Percentiles rank a stretch among this genome's conserved stretches.
Conservation (phyloP, 2,888 invertebrate species). For the Acronicta psi region DNA sequence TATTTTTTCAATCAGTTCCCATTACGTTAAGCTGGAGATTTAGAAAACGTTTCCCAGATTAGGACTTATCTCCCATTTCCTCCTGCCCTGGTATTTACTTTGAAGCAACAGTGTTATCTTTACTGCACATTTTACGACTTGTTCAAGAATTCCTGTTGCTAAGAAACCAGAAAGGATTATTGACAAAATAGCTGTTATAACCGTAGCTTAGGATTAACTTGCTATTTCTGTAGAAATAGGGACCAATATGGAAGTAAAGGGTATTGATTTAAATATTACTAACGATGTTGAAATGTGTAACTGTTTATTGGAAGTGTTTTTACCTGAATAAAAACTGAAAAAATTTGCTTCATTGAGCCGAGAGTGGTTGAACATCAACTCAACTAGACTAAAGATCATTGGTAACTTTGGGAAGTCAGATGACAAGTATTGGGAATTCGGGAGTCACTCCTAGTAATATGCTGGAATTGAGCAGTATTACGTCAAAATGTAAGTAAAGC, state of each 20-base stretch:
- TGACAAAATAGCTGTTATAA: conserved; percentile 27
- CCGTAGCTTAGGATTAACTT: conserved; percentile 26
- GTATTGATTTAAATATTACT: conserved; percentile 12
- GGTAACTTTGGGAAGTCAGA: too few species aligned
- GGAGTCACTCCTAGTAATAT: too few species aligned
- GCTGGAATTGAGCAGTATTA: too few species aligned
- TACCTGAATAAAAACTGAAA: too few species aligned
- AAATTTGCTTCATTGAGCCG: too few species aligned
- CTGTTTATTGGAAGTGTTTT: too few species aligned
- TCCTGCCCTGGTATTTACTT: conserved; percentile 43
- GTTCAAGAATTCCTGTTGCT: conserved; percentile 41
- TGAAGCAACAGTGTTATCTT: conserved; percentile 49
- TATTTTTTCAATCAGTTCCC: not conserved
- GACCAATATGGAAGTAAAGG: conserved; percentile 3
- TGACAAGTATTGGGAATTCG: too few species aligned
- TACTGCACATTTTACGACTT: conserved; percentile 29
- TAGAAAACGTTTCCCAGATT: conserved; percentile 39
- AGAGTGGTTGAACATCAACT: too few species aligned
- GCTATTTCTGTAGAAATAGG: conserved; percentile 33
- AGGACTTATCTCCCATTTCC: conserved; percentile 43
- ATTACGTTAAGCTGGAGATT: conserved; percentile 27
- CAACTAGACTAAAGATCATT: too few species aligned
- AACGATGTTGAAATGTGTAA: conserved; percentile 1
- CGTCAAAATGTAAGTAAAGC: too few species aligned
- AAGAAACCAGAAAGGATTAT: conserved; percentile 42